A percentile compares a stretch with the other conserved stretches of the same genome.
phyloP scores from a whole-genome alignment of 2,888 invertebrate species.

The Lasioglossum morio region DNA sequence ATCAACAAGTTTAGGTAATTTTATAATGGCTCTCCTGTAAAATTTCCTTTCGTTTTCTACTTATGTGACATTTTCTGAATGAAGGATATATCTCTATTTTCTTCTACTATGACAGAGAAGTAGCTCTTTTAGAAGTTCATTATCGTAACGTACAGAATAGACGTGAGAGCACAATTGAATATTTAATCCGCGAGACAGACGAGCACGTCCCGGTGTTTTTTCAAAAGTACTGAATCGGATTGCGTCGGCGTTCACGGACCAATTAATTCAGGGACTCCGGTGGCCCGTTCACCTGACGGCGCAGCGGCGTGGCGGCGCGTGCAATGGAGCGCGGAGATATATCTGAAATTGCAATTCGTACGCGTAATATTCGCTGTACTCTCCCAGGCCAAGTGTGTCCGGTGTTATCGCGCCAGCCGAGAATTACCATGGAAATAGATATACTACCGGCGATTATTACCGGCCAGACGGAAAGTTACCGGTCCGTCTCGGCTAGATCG shows the following conservation, averaged over 20 bases:
- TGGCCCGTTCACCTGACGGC: slow-evolving; percentile 47
- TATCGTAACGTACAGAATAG: no score
- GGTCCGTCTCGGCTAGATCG: slow-evolving; percentile 39
- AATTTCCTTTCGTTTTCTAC: no score
- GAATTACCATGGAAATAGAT: slow-evolving; percentile 53
- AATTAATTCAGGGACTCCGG: slow-evolving; percentile 48
- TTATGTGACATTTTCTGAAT: no score
- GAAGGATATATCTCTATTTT: no score
- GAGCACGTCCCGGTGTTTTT: no score
- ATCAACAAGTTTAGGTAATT: no score
- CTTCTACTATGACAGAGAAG: no score
- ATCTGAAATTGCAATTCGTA: slow-evolving; percentile 20
- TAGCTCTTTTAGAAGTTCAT: no score
- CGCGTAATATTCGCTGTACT: slow-evolving; percentile 30
- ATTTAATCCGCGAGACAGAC: no score
- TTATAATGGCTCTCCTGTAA: no score
- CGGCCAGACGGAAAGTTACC: slow-evolving; percentile 44
- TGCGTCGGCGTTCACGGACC: slow-evolving; percentile 46
- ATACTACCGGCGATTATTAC: slow-evolving; percentile 48
- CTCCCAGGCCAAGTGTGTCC: slow-evolving; percentile 22
- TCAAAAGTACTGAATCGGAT: no score
- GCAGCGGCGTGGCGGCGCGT: slow-evolving; percentile 12
- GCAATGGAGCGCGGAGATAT: slow-evolving; percentile 34
- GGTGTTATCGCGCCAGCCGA: slow-evolving; percentile 25
- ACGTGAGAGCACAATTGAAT: no score